These are phyloP conservation scores for Apostichopus leukothele DNA, from an alignment of 53 echinoderm and acorn worm species.

Conservation along the genomic window DNA sequence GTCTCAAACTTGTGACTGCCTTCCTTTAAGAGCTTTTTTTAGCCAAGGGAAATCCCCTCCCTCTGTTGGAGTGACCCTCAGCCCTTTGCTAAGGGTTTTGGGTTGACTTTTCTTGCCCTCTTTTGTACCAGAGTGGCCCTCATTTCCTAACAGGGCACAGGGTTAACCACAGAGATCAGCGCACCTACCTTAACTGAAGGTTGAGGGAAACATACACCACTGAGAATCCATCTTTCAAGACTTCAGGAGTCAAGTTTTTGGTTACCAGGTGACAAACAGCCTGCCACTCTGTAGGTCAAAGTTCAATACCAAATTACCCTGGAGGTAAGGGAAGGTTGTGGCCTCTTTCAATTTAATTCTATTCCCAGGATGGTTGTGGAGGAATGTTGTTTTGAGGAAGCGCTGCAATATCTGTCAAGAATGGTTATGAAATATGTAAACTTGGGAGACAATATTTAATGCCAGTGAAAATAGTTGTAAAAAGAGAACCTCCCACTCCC, in stretches of 20 bases:
- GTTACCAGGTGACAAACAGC: constrained; percentile 33
- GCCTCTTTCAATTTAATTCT: constrained; percentile 45
- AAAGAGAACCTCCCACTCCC: neutral
- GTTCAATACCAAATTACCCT: constrained; percentile 21
- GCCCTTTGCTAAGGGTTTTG: neutral
- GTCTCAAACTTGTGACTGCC: too few species aligned
- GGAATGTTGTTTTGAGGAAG: constrained; percentile 46
- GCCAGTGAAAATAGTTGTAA: constrained; percentile 23
- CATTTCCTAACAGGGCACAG: constrained; percentile 13
- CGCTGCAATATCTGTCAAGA: constrained; percentile 33
- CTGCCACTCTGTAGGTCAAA: constrained; percentile 17
- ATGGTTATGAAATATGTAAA: constrained; percentile 39
- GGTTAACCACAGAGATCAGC: constrained; percentile 33
- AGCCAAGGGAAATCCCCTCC: constrained; percentile 16
- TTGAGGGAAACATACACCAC: neutral
- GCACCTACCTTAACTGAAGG: neutral
- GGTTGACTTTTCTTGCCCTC: constrained; percentile 15
- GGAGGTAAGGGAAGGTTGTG: constrained; percentile 26
- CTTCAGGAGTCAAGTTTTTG: neutral
- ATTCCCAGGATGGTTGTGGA: constrained; percentile 23
- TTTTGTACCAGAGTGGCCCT: constrained; percentile 20
- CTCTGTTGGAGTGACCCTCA: constrained; percentile 20
- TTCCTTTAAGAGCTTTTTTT: constrained; percentile 9
- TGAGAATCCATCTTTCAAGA: neutral
- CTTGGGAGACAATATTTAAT: constrained; percentile 25